A percentile compares a stretch with the other conserved stretches of the same genome.
phyloP scores from a whole-genome alignment of 2,888 invertebrate species.

The Drymonia ruficornis region DNA sequence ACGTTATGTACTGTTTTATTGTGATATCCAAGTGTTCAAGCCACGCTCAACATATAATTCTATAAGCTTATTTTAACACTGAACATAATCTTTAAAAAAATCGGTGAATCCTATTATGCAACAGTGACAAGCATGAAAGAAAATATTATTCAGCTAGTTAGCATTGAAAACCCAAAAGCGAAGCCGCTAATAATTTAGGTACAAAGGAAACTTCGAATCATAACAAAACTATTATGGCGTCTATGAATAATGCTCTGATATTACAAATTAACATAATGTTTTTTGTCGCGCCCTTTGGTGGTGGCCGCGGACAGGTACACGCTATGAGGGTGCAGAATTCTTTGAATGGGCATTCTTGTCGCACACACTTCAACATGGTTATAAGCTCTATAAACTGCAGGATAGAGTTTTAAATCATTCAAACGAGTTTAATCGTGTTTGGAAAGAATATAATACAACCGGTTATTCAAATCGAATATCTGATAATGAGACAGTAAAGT shows the following conservation, averaged over 20 bases:
- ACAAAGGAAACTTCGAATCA: slow-evolving; percentile 74
- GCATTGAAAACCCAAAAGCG: slow-evolving; percentile 47
- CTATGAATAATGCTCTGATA: slow-evolving; percentile 79
- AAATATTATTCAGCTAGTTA: slow-evolving; percentile 47
- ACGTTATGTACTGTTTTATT: too few relatives aligned
- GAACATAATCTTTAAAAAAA: too few relatives aligned
- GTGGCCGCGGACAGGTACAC: slow-evolving; percentile 81
- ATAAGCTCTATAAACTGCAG: slow-evolving; percentile 26
- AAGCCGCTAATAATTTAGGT: slow-evolving; percentile 58
- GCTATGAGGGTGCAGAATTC: slow-evolving; percentile 84
- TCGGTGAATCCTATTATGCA: neutral
- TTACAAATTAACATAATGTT: slow-evolving; percentile 82
- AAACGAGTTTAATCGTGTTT: slow-evolving; percentile 31
- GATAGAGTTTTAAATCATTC: slow-evolving; percentile 34
- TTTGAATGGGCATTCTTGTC: slow-evolving; percentile 73
- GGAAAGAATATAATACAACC: slow-evolving; percentile 33
- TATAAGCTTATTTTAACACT: too few relatives aligned
- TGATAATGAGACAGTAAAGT: slow-evolving; percentile 40
- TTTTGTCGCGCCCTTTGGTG: slow-evolving; percentile 79
- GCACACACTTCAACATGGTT: slow-evolving; percentile 21
- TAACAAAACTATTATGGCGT: slow-evolving; percentile 81
- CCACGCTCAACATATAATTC: too few relatives aligned
- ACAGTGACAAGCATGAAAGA: slow-evolving; percentile 57
- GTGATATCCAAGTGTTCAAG: too few relatives aligned
- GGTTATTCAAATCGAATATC: slow-evolving; percentile 28